These are phyloP conservation scores for Coenonympha glycerion DNA, from an alignment of 2,888 invertebrate genomes.

Conservation along the genomic window DNA sequence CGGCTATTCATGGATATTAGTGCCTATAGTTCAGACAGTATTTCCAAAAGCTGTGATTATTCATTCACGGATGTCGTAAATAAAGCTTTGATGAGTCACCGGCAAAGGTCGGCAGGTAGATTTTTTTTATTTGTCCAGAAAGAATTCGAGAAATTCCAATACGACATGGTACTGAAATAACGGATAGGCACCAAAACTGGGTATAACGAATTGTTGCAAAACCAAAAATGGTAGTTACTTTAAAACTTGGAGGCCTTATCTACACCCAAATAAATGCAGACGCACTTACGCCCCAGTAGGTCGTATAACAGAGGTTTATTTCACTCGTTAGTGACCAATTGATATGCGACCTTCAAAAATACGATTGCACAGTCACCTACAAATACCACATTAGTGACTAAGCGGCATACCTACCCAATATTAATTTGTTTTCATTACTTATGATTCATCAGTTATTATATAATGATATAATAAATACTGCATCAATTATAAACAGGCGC, in stretches of 20 bases:
- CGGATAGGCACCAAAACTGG: not conserved
- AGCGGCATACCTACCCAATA: not conserved
- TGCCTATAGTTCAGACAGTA: not conserved
- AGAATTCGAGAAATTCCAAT: not conserved
- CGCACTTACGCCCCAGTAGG: too few species aligned
- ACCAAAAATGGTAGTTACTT: too few species aligned
- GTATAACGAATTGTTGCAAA: not conserved
- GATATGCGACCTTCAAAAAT: not conserved
- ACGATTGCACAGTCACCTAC: not conserved
- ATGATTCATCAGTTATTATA: conserved; percentile 13
- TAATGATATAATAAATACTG: conserved; percentile 1
- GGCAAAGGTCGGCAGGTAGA: conserved; percentile 14
- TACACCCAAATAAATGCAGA: too few species aligned
- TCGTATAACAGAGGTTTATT: too few species aligned
- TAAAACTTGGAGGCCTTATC: too few species aligned
- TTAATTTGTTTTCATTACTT: not conserved
- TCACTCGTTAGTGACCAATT: not conserved
- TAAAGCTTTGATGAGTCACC: conserved; percentile 15
- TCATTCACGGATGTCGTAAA: conserved; percentile 19
- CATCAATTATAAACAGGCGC: too few species aligned
- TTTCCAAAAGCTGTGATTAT: conserved; percentile 22
- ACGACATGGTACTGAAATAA: not conserved
- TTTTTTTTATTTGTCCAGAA: not conserved
- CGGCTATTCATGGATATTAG: too few species aligned
- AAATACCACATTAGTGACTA: conserved; percentile 7